Evolutionary conservation across 2,888 invertebrate genomes (phyloP).

Genomic region (Pristionchus maxplancki): DNA sequence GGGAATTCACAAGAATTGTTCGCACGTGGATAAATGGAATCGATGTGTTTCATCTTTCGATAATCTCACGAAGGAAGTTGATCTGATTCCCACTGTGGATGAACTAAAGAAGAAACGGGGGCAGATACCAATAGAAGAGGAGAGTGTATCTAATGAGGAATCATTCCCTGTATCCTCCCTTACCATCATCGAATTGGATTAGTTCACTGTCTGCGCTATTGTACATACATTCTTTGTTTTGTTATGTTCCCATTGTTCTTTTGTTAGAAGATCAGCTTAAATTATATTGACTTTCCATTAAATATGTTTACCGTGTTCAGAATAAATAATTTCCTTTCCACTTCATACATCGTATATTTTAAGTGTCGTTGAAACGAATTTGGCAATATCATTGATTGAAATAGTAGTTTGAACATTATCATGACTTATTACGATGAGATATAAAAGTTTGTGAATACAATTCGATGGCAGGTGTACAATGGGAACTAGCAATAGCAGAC

Average conservation of each 20-base stretch:
- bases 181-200: not conserved
- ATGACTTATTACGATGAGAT: no score
- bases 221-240: not conserved
- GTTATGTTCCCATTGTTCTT: not conserved
- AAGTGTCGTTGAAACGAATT: no score
- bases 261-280: not conserved
- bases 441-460: not conserved
- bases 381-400: no score
- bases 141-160: not conserved
- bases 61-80: not conserved
- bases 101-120: not conserved
- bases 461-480: no score
- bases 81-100: not conserved
- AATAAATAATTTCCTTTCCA: not conserved
- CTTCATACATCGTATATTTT: no score
- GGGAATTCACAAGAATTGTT: not conserved
- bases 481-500: not conserved
- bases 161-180: not conserved
- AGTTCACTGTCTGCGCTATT: not conserved
- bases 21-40: not conserved
- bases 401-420: no score
- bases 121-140: not conserved
- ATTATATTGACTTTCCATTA: not conserved
- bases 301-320: not conserved
- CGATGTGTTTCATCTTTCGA: not conserved